Evolutionary conservation across 2,113 vertebrate genomes (phyloP).

Genomic region (Theristicus caerulescens): DNA sequence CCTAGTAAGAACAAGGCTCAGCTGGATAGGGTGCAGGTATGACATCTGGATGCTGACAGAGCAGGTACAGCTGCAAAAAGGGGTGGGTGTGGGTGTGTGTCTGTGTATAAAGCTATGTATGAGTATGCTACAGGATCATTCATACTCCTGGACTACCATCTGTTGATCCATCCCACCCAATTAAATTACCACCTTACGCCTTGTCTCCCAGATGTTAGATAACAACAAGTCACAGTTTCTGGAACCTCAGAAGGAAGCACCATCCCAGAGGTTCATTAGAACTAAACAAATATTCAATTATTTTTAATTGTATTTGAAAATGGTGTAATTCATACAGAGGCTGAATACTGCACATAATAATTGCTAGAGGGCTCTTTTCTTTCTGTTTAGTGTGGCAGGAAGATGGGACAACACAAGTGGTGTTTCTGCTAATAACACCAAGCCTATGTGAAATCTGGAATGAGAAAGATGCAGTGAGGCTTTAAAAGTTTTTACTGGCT

Average conservation of each 20-base stretch:
- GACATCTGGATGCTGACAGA: background rate
- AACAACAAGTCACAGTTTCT: background rate
- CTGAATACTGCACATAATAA: background rate
- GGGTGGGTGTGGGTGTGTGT: no score
- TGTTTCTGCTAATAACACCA: background rate
- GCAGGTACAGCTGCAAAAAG: background rate
- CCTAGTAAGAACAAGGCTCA: background rate
- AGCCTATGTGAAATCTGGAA: background rate
- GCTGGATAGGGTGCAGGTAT: background rate
- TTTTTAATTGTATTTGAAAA: background rate
- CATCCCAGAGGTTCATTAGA: background rate
- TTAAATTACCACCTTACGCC: background rate
- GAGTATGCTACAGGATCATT: background rate
- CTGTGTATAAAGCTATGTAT: background rate
- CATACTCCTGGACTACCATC: background rate
- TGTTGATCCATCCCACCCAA: background rate
- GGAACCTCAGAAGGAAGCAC: background rate
- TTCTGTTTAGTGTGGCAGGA: background rate
- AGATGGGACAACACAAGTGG: background rate
- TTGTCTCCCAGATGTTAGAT: background rate
- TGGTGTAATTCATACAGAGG: background rate
- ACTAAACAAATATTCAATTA: background rate
- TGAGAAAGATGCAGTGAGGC: background rate
- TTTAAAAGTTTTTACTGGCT: background rate
- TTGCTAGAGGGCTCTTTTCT: background rate